Base-by-base conservation (phyloP, 2,797 vertebrate species). In the Remorina albescens region DNA sequence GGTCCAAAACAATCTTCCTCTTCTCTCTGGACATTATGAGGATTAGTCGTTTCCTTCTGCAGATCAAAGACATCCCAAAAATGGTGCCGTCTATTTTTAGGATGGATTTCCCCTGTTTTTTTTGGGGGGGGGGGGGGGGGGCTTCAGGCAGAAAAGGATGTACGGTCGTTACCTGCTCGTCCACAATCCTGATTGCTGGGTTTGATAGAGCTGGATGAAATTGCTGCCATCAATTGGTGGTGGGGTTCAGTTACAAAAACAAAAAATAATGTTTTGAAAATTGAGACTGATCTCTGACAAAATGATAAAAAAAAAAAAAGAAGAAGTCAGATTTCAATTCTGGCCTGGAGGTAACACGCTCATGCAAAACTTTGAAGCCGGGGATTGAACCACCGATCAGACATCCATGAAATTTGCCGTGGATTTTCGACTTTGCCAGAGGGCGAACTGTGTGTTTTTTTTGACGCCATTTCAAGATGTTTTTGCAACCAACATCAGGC, bases 41-140 rank as follows among this genome's bases (percentile, higher is more conserved):
- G 84, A 89, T 93, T 80, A 91, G 89, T 76, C 65, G 86, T 82
- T 92, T 94, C 91, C 92, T 89, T 82, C 71, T 86, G 83, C 66
- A 79, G 78, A 76, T 89, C 85, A 88, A 87, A 91, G 74, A 51
- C 56, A 4, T 86, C 84, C 78, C 67, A 61, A 81, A n/a, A 74
- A 71, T 34, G 12, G 50, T 28, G 21, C 21, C 4, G 49, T 16
- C 82, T 91, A 91, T 90, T 92, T 93, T 92, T 92, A 89, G 83
- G 36, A 15, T 13, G 60, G 1, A 59, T 62, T 60, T 83, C 71
- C 67, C 55, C 44, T 81, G 83, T 72, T 76, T 30, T n/a, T n/a
- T n/a, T n/a, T n/a, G n/a, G n/a, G n/a, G n/a, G n/a, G n/a, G n/a
- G n/a, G n/a, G n/a, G n/a, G n/a, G n/a, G n/a, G n/a, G n/a, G 77